Evolutionary conservation across 1,140 invertebrate genomes (phyloP), one percentile per base, ranked within the genome.

Genomic region (Neodiprion virginianus): DNA sequence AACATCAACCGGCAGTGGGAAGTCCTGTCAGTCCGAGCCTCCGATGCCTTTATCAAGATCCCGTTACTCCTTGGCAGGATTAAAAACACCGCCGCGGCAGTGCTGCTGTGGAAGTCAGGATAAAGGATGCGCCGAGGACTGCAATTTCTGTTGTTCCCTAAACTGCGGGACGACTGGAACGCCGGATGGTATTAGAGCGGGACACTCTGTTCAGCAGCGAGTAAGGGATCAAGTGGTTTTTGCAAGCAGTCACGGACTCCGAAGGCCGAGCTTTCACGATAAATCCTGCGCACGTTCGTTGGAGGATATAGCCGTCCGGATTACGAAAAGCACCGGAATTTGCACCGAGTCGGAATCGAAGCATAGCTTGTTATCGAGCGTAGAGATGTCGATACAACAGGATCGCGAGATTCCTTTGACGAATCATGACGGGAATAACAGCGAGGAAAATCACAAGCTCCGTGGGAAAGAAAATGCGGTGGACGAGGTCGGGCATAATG

Each of bases 101-200:
- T 71, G 70, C 48, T 11, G 28, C 8, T 71, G 70, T 49, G 70
- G 70, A 8, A 14, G 21, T 1, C 23, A 23, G 11, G 70, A 23
- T 12, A 40, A 49, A 8, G 21, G 21, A 17, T 71, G 70, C 21
- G 23, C 40, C 10, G 48, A 40, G n/a, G 70, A 71, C 10, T 71
- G 70, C 70, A 49, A 71, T 48, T 49, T 47, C 70, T 71, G 28
- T 8, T 71, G 70, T 14, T 14, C 47, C 8, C 21, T 40, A 23
- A 50, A 71, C 47, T 71, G 28, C 48, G 14, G 47, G 4, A 61
- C 1, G n/a, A 17, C n/a, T 4, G 53, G 53, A 8, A 61, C n/a
- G 11, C 53, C 11, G 8, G n/a, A 61, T 7, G n/a, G 53, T 17
- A 61, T 5, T 61, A 14, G 4, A 12, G 53, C 53, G 5, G 11